Evolutionary conservation across 2,888 invertebrate genomes (phyloP).

Genomic region (Melieria crassipennis): DNA sequence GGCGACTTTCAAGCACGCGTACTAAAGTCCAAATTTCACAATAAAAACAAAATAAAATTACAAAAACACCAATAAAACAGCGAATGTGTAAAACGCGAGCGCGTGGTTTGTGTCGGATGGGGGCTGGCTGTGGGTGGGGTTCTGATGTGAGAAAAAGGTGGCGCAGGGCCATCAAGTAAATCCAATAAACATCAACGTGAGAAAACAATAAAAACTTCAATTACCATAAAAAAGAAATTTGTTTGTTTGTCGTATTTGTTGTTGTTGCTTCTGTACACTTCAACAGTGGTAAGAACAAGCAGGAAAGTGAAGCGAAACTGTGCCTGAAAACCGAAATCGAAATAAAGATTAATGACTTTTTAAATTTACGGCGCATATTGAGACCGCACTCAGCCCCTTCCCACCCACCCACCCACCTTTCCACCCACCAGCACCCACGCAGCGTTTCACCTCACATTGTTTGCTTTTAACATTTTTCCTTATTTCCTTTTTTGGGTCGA

Average conservation of each 20-base stretch:
- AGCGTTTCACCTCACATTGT: neutral
- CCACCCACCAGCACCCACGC: neutral
- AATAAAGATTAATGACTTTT: conserved; percentile 42
- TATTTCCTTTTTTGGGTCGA: neutral
- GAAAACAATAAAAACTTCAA: conserved; percentile 55
- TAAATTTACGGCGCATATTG: too few relatives aligned
- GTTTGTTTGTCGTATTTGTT: conserved; percentile 42
- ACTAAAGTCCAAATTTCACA: neutral
- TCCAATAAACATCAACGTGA: conserved; percentile 48
- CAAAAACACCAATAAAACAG: neutral
- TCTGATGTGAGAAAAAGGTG: neutral
- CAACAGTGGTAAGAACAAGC: neutral
- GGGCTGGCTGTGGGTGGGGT: conserved; percentile 1
- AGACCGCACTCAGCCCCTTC: too few relatives aligned
- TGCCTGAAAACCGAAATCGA: conserved; percentile 4
- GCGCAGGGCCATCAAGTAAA: conserved; percentile 31
- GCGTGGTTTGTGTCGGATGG: neutral
- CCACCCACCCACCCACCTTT: neutral
- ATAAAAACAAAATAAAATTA: neutral
- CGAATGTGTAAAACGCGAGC: neutral
- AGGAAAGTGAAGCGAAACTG: conserved; percentile 16
- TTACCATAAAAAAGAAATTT: conserved; percentile 63
- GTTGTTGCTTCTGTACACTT: conserved; percentile 2
- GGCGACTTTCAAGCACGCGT: neutral
- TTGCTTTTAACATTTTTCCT: neutral